Percentiles rank a stretch among this genome's conserved stretches.
Conservation (phyloP, 2,888 invertebrate species). For the Acanthosepion lycidas region DNA sequence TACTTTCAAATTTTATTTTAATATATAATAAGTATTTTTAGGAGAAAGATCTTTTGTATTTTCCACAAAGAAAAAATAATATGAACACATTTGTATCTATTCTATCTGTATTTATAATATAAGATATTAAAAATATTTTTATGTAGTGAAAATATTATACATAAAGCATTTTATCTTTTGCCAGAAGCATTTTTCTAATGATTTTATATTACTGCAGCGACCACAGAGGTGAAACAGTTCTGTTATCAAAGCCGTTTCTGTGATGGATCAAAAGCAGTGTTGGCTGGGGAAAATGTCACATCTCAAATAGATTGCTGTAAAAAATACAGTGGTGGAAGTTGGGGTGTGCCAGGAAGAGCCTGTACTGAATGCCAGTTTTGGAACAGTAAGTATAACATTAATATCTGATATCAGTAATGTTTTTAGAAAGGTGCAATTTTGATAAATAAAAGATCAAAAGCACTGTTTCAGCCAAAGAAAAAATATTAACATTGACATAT, state of each 20-base stretch:
- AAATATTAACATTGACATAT: too few species aligned
- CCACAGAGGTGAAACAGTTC: background rate
- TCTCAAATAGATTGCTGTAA: background rate
- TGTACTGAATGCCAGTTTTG: slow-evolving; percentile 25
- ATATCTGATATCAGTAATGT: background rate
- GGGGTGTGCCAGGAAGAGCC: background rate
- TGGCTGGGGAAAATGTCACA: background rate
- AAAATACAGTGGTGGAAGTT: slow-evolving; percentile 42
- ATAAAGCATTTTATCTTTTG: background rate
- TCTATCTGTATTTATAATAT: too few species aligned
- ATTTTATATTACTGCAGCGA: background rate
- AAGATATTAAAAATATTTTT: too few species aligned
- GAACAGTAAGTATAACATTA: background rate
- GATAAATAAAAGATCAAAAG: too few species aligned
- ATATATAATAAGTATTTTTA: too few species aligned
- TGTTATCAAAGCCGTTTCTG: slow-evolving; percentile 17
- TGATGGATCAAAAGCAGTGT: slow-evolving; percentile 35
- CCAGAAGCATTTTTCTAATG: background rate
- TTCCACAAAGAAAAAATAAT: too few species aligned
- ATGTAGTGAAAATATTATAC: too few species aligned
- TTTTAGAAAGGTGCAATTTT: too few species aligned
- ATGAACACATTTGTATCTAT: too few species aligned
- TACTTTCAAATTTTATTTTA: too few species aligned
- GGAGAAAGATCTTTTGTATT: too few species aligned
- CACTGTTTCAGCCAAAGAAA: too few species aligned